These are phyloP conservation scores for Hyla sarda DNA, from an alignment of 2,113 vertebrate species.

Conservation along the genomic window DNA sequence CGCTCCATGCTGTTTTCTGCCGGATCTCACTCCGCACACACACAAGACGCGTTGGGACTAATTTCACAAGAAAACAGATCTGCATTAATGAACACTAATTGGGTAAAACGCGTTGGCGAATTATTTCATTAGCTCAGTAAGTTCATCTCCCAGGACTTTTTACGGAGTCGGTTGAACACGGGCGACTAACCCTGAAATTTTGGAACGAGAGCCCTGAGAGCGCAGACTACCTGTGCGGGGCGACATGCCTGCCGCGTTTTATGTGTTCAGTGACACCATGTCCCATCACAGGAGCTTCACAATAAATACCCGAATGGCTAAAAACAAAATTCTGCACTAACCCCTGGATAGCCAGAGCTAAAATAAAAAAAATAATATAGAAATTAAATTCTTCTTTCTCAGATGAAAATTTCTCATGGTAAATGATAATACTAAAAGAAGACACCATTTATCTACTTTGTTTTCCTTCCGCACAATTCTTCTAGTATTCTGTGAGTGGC, in stretches of 20 bases:
- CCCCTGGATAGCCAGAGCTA: too few species aligned
- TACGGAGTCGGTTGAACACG: neutral
- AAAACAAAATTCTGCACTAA: neutral
- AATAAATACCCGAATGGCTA: too few species aligned
- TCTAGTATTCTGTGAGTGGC: too few species aligned
- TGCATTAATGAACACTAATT: constrained; percentile 54
- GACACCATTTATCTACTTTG: too few species aligned
- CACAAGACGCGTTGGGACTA: constrained; percentile 9
- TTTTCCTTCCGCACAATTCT: too few species aligned
- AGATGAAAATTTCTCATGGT: too few species aligned
- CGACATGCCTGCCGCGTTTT: neutral
- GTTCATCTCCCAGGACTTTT: constrained; percentile 29
- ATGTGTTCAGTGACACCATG: neutral
- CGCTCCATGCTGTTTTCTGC: neutral
- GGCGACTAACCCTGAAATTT: constrained; percentile 22
- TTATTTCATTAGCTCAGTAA: constrained; percentile 51
- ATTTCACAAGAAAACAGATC: constrained; percentile 52
- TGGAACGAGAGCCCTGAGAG: neutral
- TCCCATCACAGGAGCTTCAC: neutral
- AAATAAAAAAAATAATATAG: too few species aligned
- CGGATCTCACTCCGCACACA: neutral
- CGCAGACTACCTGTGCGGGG: neutral
- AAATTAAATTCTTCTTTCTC: too few species aligned
- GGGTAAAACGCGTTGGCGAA: constrained; percentile 38
- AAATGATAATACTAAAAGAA: too few species aligned